Evolutionary conservation across 2,888 invertebrate genomes (phyloP).

Genomic region (Bhutanitis thaidina): DNA sequence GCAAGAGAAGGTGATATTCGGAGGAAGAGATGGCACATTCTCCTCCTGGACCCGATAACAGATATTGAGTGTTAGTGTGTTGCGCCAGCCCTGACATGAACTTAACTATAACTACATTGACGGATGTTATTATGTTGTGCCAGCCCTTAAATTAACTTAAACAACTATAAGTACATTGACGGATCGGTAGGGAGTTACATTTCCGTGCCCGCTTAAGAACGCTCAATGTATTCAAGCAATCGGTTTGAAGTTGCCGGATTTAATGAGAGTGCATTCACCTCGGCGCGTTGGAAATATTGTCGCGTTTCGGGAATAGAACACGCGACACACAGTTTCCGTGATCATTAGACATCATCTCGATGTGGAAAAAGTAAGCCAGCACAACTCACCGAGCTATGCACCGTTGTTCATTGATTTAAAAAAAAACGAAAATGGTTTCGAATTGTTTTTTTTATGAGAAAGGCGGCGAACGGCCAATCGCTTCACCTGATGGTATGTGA

Average conservation of each 20-base stretch:
- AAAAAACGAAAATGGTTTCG: too few relatives aligned
- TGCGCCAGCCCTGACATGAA: too few relatives aligned
- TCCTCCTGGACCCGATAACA: too few relatives aligned
- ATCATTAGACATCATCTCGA: constrained; percentile 21
- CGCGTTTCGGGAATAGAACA: constrained; percentile 59
- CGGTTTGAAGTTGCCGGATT: constrained; percentile 59
- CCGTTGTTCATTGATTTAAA: too few relatives aligned
- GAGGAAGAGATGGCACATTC: too few relatives aligned
- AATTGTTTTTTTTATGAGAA: too few relatives aligned
- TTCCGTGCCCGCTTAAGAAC: constrained; percentile 16
- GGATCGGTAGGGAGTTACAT: constrained; percentile 18
- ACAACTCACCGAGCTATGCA: neutral
- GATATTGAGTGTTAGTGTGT: too few relatives aligned
- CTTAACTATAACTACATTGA: too few relatives aligned
- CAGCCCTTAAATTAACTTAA: constrained; percentile 41
- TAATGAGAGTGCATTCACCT: constrained; percentile 75
- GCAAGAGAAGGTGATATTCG: too few relatives aligned
- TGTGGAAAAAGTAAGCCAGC: constrained; percentile 1
- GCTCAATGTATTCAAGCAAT: constrained; percentile 40
- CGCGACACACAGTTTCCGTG: constrained; percentile 64
- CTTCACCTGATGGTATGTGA: too few relatives aligned
- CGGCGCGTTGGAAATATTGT: constrained; percentile 50
- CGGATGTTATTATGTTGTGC: too few relatives aligned
- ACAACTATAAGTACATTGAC: constrained; percentile 46
- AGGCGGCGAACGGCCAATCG: too few relatives aligned